Base-by-base conservation (phyloP, 2,888 invertebrate genomes). In the Pecten maximus region DNA sequence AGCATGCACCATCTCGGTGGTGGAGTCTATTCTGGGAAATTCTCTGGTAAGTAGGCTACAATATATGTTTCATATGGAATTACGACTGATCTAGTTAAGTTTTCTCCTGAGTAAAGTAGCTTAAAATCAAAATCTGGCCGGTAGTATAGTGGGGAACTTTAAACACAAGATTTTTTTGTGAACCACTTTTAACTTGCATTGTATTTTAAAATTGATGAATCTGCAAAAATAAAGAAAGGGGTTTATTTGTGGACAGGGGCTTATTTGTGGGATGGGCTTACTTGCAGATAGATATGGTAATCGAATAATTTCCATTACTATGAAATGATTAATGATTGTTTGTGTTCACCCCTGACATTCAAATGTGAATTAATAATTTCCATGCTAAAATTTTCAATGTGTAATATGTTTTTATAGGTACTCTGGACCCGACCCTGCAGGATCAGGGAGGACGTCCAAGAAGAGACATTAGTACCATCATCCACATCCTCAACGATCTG, bases 21-120 rank as follows among this genome's bases (percentile, higher is more conserved):
- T 97, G 99, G 99, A 95, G 98, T 99, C 93, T 99, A 99, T 97
- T 99, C 99, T 23, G 99, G 99, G 93, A 99, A 99, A 92, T 99
- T 99, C 97, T 99, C 99, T 92, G 97, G 97, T 96, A 92, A 92
- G 93, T 88, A 88, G 48, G 19, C 87, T 19, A 19, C 39, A 0
- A 35, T 28, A 50, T 15, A n/a, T 15, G 50, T 50, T 50, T 50
- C 2, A 16, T 16, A 50, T n/a, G n/a, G 23, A 23, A n/a, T 54
- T 6, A 54, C 2, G 8, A 48, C 48, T 48, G 48, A 48, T 4
- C n/a, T n/a, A n/a, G 48, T 15, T 48, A 15, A 16, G 6, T 48
- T 48, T 48, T 48, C 1, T 8, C n/a, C n/a, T n/a, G n/a, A n/a
- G n/a, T n/a, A n/a, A n/a, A n/a, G n/a, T n/a, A n/a, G n/a, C n/a